A percentile compares a stretch with the other conserved stretches of the same genome.
phyloP scores from a whole-genome alignment of 2,113 vertebrate species.

The Echinops telfairi region DNA sequence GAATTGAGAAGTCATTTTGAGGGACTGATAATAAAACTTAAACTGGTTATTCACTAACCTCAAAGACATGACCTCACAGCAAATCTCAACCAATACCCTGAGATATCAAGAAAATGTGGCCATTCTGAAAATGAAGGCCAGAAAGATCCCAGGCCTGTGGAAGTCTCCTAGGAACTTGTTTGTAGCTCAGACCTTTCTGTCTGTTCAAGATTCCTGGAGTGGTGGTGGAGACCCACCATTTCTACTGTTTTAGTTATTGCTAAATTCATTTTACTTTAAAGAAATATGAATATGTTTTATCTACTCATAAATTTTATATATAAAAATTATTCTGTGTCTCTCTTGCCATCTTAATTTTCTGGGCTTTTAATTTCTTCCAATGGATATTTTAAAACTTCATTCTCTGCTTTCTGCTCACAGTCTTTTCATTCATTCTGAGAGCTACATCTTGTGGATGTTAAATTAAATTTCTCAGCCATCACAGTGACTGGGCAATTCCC shows the following conservation, averaged over 20 bases:
- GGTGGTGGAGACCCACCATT: neutral
- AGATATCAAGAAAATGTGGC: neutral
- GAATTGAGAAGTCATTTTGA: too few species aligned
- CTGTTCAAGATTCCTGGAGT: slow-evolving; percentile 40
- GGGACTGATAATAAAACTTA: neutral
- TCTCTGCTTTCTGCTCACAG: neutral
- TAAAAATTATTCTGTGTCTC: neutral
- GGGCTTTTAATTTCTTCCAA: slow-evolving; percentile 4
- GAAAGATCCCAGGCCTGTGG: neutral
- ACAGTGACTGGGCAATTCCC: neutral
- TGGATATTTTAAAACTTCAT: neutral
- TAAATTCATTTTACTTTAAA: slow-evolving; percentile 38
- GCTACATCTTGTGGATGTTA: neutral
- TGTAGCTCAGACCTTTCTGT: slow-evolving; percentile 1
- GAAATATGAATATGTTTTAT: slow-evolving; percentile 15
- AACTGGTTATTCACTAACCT: slow-evolving; percentile 18
- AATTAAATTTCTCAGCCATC: neutral
- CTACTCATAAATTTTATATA: neutral
- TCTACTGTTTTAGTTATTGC: slow-evolving; percentile 12
- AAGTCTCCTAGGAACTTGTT: neutral
- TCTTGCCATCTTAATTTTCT: neutral
- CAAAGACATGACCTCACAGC: slow-evolving; percentile 1
- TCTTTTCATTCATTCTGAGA: slow-evolving; percentile 10
- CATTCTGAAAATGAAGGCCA: slow-evolving; percentile 36
- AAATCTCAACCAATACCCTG: neutral